Base-by-base conservation (phyloP, 2,113 vertebrate species). In the Smithornis capensis region DNA sequence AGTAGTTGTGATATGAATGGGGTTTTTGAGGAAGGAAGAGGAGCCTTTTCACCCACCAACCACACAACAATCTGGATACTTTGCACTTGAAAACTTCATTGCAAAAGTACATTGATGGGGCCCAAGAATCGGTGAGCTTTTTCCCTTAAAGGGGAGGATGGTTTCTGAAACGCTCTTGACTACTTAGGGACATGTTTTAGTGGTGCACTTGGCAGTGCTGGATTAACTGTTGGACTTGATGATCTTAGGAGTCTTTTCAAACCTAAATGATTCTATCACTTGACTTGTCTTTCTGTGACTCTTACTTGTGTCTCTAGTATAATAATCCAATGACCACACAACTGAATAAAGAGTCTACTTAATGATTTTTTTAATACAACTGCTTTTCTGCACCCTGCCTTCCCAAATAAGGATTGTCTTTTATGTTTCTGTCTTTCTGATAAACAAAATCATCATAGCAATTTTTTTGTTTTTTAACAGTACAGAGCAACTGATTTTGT, bases 401-500 rank as follows among this genome's bases (percentile, higher is more conserved):
- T 91, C 42, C 31, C 19, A 45, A 87, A 37, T 64, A 19, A 2
- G 0, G 10, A 7, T 42, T 74, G 15, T 52, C 47, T 77, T 64
- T 69, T 70, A 24, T n/a, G 24, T 16, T 59, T 91, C 37, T 50
- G 17, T 76, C 37, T 44, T 92, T 44, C 56, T 60, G 47, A 60
- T 11, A 71, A 13, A 64, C 42, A 83, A 93, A 94, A 88, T 85
- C 10, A 67, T 73, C 21, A 28, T 65, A 14, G 4, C 12, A 6
- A 2, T 86, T 69, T 37, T 37, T 78, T 38, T 67, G 83, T 73
- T 63, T 83, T 31, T 83, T 24, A 71, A 83, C 97, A 99, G 99
- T 99, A 99, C 97, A 99, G 99, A 98, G 99, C 99, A 94, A 99
- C 99, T 47, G 99, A 99, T 97, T 99, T 99, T 92, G 99, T 99